A percentile compares a stretch with the other conserved stretches of the same genome.
Conservation (phyloP, 2,797 vertebrate genomes). For the Miopithecus talapoin region DNA sequence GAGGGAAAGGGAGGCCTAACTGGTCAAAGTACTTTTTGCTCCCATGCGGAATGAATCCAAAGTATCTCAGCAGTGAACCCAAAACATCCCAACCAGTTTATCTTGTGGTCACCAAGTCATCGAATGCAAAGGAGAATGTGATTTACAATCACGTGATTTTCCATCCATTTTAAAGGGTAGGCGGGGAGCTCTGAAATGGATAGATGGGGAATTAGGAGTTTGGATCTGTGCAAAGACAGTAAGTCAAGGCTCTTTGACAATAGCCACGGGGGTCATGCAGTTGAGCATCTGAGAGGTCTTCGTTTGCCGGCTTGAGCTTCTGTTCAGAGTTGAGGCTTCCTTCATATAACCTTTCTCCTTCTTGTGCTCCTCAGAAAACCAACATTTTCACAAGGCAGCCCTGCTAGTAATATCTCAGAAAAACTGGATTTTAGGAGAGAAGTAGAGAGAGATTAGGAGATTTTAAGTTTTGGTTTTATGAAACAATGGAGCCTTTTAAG, state of each 20-base stretch:
- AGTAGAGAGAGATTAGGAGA: background rate
- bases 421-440: background rate
- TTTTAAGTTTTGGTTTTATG: background rate
- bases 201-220: background rate
- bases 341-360: background rate
- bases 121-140: background rate
- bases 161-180: too few relatives aligned
- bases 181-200: background rate
- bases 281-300: background rate
- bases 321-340: background rate
- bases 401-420: background rate
- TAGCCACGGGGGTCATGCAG: fast-evolving
- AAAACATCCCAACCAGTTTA: background rate
- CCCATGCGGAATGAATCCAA: background rate
- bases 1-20: background rate
- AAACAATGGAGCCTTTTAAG: conserved; percentile 23
- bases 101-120: background rate
- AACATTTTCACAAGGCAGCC: too few relatives aligned
- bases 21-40: background rate
- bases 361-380: background rate
- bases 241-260: background rate
- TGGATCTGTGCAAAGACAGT: background rate
- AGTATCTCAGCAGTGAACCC: background rate
- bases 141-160: background rate
- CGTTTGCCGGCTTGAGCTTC: background rate